These are phyloP conservation scores for Grus americana DNA, from an alignment of 2,113 vertebrate species.

Conservation along the genomic window DNA sequence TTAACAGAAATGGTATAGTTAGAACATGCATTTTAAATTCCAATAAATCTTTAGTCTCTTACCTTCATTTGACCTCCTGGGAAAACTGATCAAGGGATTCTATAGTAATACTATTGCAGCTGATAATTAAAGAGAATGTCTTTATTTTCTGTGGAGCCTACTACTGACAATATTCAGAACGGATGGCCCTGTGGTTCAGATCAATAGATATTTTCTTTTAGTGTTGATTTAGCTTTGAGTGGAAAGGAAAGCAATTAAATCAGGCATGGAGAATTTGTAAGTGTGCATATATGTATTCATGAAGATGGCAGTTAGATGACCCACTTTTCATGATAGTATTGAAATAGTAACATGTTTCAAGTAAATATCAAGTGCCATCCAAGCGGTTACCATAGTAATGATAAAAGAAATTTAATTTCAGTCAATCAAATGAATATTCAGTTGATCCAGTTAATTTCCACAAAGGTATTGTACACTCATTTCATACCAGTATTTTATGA, in stretches of 20 bases:
- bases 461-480: not conserved
- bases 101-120: not conserved
- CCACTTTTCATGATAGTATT: not conserved
- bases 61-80: not conserved
- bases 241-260: slow-evolving; percentile 46
- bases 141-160: not conserved
- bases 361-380: slow-evolving; percentile 11
- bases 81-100: not conserved
- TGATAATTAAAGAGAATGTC: not conserved
- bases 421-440: slow-evolving; percentile 36
- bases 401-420: not conserved
- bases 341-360: not conserved
- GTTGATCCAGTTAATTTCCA: not conserved
- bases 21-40: not conserved
- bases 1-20: not conserved
- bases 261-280: not conserved
- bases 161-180: not conserved
- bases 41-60: not conserved
- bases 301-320: slow-evolving; percentile 4
- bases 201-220: slow-evolving; percentile 24
- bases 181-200: not conserved
- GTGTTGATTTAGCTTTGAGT: slow-evolving; percentile 37
- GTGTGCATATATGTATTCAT: not conserved
- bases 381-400: slow-evolving; percentile 41
- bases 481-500: not conserved